phyloP scores from a whole-genome alignment of 1,140 invertebrate species.

The Centruroides sculpturatus region DNA sequence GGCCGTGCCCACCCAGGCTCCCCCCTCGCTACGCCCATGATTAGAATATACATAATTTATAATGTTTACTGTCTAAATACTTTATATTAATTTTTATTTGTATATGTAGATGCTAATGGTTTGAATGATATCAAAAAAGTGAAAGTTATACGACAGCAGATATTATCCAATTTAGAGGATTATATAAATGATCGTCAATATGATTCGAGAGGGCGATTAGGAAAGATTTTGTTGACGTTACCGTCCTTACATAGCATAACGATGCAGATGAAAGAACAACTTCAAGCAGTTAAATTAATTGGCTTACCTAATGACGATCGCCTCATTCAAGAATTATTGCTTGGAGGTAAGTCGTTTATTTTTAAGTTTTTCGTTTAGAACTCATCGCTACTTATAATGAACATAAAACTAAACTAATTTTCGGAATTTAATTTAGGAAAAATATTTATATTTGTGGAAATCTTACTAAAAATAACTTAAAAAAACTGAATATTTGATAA shows the following conservation, averaged over 20 bases:
- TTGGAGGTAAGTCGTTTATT: conserved; percentile 43
- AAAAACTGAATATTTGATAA: no score
- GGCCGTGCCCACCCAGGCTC: no score
- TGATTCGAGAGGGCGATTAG: conserved; percentile 88
- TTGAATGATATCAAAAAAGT: conserved; percentile 67
- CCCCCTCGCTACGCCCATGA: no score
- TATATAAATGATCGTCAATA: conserved; percentile 95
- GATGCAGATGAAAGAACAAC: conserved; percentile 98
- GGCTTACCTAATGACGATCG: conserved; percentile 90
- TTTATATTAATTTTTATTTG: no score
- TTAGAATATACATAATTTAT: no score
- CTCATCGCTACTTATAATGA: no score
- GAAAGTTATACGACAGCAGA: conserved; percentile 80
- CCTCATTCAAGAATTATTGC: conserved; percentile 86
- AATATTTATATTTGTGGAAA: no score
- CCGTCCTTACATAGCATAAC: conserved; percentile 91
- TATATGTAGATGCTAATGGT: conserved; percentile 69
- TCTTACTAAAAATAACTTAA: no score
- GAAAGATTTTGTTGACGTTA: conserved; percentile 80
- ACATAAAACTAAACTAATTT: no score
- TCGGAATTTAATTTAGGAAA: no score
- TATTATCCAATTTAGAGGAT: conserved; percentile 91
- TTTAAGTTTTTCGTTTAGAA: no score
- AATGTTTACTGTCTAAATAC: no score
- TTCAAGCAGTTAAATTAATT: conserved; percentile 91